Base-by-base conservation (phyloP, 1,140 invertebrate species). In the Amyelois transitella region DNA sequence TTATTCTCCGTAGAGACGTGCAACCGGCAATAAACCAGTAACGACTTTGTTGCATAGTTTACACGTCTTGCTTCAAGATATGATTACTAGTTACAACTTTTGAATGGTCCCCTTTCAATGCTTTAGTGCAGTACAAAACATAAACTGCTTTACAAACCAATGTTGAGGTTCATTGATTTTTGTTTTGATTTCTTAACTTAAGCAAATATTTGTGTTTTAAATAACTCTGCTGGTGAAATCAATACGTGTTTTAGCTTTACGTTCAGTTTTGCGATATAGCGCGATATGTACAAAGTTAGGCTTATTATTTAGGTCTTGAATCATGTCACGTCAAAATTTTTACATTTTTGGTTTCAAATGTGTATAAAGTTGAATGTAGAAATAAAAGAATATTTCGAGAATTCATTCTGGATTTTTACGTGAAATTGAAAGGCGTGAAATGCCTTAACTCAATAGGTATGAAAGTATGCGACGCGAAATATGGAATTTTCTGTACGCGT, bases 401-500 rank as follows among this genome's bases (percentile, higher is more conserved):
- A 38, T 38, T 1, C 12, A 38, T 38, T 38, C 17, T 14, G n/a
- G 4, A 38, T 38, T 3, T 24, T 24, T 3, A 8, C 8, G 22
- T 24, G 17, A 38, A 38, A 28, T 28, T 8, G n/a, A 38, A 14
- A 14, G 32, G 32, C 32, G 32, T 6, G n/a, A 75, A 73, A 75
- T 55, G 45, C 66, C 47, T 64, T 58, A 63, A 62, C 55, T 60
- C 53, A 14, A 38, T 38, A 14, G 32, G 25, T 38, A 38, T 38
- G 25, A 12, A 14, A 38, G 66, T 63, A 78, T 77, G 64, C 61
- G 53, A 56, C 59, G 58, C 57, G 51, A 58, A 62, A 66, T 66
- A 62, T 70, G 75, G 72, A 83, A 86, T 85, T 59, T 71, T 66
- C 52, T 59, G 68, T 61, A 76, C 72, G 70, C 69, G 75, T 71